Base-by-base conservation (phyloP, 2,113 vertebrate genomes). In the Tragulus kanchil region DNA sequence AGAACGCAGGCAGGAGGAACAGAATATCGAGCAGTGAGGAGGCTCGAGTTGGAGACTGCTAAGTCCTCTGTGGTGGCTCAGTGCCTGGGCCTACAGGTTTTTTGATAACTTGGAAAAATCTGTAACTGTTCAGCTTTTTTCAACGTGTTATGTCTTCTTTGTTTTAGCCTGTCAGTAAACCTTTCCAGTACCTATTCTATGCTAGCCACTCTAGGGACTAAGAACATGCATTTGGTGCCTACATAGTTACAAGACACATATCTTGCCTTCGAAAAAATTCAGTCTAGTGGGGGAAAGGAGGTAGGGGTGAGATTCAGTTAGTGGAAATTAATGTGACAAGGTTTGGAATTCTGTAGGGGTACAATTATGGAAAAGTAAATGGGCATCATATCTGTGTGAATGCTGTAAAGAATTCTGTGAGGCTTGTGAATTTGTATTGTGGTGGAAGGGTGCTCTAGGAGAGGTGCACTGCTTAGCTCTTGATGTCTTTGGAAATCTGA, bases 121-220 rank as follows among this genome's bases (percentile, higher is more conserved):
- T 71, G 23, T 67, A 69, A 4, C 3, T 50, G 26, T 58, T 71
- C 36, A 28, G n/a, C 84, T 26, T 79, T 58, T 85, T 36, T 15
- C 3, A 85, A 79, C 9, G n/a, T 90, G 10, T 42, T 86, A 61
- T 90, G 81, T 48, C 61, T 89, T 89, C 79, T 48, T 85, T 85
- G 7, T 71, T 69, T 69, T 82, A 61, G 31, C 17, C n/a, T 26
- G 77, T 64, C 56, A 71, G 28, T 13, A 90, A 69, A 48, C 7
- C 11, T 56, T 84, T 59, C 26, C 5, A 21, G 15, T 45, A 23
- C 31, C 42, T 78, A 48, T 21, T 17, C 52, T 10, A 16, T 4
- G 21, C 31, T 21, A 45, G 62, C 10, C 25, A n/a, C 25, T 45
- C 52, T 77, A 85, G 73, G 45, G 45, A 6, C 26, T 36, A 26